A percentile compares a stretch with the other conserved stretches of the same genome.
These are phyloP conservation scores for Zaprionus bogoriensis DNA, from an alignment of 2,888 invertebrate genomes.

Conservation along the genomic window DNA sequence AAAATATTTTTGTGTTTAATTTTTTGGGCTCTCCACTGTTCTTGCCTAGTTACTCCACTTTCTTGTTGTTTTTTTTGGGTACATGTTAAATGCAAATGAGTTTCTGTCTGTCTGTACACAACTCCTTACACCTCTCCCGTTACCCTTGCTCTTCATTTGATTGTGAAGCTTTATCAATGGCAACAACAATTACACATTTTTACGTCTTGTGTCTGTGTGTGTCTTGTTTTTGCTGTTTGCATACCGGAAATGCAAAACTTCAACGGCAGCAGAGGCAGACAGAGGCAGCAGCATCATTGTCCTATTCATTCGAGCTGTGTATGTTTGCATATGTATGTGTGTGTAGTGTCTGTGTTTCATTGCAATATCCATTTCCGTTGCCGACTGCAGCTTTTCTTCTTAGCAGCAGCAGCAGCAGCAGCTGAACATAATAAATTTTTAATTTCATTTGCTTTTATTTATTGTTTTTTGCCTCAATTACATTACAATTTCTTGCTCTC, in stretches of 20 bases:
- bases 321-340: constrained; percentile 24
- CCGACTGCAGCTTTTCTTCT: constrained; percentile 22
- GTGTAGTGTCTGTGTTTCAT: constrained; percentile 54
- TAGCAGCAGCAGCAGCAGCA: constrained; percentile 27
- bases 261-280: constrained; percentile 56
- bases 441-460: constrained; percentile 71
- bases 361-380: constrained; percentile 73
- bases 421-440: constrained; percentile 71
- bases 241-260: constrained; percentile 81
- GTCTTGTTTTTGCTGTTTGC: constrained; percentile 49
- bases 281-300: constrained; percentile 25
- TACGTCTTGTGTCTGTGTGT: constrained; percentile 47
- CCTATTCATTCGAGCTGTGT: constrained; percentile 6
- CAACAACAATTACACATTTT: constrained; percentile 69
- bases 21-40: neutral
- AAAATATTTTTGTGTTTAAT: neutral
- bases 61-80: constrained; percentile 24
- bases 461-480: constrained; percentile 61
- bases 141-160: constrained; percentile 21
- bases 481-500: constrained; percentile 51
- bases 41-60: constrained; percentile 2
- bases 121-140: neutral
- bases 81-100: constrained; percentile 75
- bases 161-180: constrained; percentile 58
- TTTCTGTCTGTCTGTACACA: constrained; percentile 30